Percentiles rank a stretch among this genome's conserved stretches.
Evolutionary conservation across 2,113 vertebrate genomes (phyloP).

Genomic region (Rhinolophus ferrumequinum): DNA sequence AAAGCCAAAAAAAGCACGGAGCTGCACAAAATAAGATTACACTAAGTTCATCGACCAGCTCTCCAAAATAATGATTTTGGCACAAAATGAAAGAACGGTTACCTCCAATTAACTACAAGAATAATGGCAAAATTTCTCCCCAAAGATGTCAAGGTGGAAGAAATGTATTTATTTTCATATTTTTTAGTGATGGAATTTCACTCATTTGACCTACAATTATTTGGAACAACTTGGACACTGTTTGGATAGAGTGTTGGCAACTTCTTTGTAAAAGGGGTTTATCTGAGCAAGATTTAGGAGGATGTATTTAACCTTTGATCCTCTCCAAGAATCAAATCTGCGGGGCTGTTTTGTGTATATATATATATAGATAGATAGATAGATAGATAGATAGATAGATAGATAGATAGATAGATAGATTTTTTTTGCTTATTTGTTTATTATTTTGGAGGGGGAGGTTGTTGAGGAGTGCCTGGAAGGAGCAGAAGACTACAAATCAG

Average conservation of each 20-base stretch:
- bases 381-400: no score
- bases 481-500: neutral
- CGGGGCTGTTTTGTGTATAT: no score
- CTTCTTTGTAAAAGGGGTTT: neutral
- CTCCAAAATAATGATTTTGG: slow-evolving; percentile 40
- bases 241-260: neutral
- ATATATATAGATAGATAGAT: no score
- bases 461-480: no score
- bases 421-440: no score
- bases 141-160: neutral
- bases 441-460: neutral
- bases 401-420: no score
- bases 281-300: neutral
- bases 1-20: neutral
- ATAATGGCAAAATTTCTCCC: neutral
- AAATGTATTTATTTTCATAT: neutral
- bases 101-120: neutral
- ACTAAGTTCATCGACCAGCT: neutral
- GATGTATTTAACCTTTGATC: neutral
- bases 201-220: neutral
- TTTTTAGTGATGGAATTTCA: neutral
- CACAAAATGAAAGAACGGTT: neutral
- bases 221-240: neutral
- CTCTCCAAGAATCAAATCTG: neutral
- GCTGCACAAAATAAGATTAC: neutral